Evolutionary conservation across 2,113 vertebrate species (phyloP).

Genomic region (Pachyramphus minor): DNA sequence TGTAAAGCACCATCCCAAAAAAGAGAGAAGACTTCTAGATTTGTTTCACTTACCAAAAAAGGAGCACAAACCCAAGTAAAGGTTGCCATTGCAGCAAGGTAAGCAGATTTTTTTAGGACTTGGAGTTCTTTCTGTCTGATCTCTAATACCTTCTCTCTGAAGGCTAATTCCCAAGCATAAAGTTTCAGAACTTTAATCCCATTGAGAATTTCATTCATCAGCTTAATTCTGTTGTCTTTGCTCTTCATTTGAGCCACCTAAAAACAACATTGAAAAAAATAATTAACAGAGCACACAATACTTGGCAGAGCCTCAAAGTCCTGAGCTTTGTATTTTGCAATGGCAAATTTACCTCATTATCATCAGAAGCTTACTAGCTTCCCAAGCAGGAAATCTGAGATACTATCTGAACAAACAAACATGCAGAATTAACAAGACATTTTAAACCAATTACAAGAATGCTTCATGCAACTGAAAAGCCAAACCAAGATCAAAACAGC

Average conservation of each 20-base stretch:
- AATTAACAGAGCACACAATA: conserved; percentile 51
- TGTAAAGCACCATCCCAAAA: not conserved
- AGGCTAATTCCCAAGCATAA: conserved; percentile 97
- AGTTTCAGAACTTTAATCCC: conserved; percentile 97
- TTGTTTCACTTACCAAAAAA: conserved; percentile 86
- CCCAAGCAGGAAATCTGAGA: conserved; percentile 40
- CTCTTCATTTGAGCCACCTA: conserved; percentile 98
- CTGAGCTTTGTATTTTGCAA: conserved; percentile 35
- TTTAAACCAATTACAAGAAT: conserved; percentile 35
- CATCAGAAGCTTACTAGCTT: conserved; percentile 49
- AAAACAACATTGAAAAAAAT: not conserved
- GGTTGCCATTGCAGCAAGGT: conserved; percentile 85
- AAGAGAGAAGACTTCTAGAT: not conserved
- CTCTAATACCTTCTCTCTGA: conserved; percentile 86
- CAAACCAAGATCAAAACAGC: not conserved
- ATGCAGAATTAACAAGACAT: not conserved
- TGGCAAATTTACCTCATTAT: conserved; percentile 36
- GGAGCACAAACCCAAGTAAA: conserved; percentile 98
- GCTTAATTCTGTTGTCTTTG: conserved; percentile 94
- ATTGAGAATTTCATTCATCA: conserved; percentile 97
- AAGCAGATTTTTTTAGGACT: conserved; percentile 92
- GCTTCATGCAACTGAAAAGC: not conserved
- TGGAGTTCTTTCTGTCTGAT: conserved; percentile 89
- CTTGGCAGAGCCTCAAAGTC: conserved; percentile 47
- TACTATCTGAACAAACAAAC: conserved; percentile 41